Evolutionary conservation across 1,140 invertebrate species (phyloP).

Genomic region (Choristoneura fumiferana): DNA sequence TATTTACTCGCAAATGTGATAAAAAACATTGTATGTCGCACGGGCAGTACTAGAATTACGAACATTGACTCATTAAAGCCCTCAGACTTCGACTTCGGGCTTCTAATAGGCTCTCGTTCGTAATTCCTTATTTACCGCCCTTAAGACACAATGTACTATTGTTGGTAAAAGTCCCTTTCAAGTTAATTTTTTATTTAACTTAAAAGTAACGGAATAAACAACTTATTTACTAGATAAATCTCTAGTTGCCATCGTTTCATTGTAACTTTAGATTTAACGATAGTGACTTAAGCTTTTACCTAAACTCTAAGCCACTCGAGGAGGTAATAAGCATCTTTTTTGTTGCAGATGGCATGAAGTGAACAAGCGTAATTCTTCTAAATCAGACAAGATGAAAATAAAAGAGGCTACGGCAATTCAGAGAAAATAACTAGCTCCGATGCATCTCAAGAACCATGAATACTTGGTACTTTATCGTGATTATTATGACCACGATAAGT

Average conservation of each 20-base stretch:
- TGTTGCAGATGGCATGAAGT: conserved; percentile 9
- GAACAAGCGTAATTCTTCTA: background rate
- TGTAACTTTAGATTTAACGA: conserved; percentile 8
- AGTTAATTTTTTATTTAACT: no score
- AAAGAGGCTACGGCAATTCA: background rate
- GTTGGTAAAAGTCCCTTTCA: no score
- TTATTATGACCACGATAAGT: conserved; percentile 66
- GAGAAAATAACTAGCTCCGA: conserved; percentile 39
- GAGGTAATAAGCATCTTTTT: conserved; percentile 9
- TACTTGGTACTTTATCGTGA: conserved; percentile 67
- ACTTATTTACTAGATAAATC: no score
- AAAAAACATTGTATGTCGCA: no score
- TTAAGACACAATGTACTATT: no score
- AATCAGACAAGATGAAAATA: background rate
- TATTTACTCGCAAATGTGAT: no score
- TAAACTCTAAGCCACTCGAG: background rate
- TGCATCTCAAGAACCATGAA: conserved; percentile 68
- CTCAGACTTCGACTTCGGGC: no score
- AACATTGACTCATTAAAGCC: no score
- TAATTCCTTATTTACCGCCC: no score
- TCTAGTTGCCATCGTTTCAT: background rate
- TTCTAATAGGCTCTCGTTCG: no score
- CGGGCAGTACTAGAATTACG: no score
- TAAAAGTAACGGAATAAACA: no score
- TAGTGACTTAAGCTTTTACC: background rate